Percentiles rank a stretch among this genome's conserved stretches.
Conservation (phyloP, 2,113 vertebrate genomes). For the Coreoperca whiteheadi region DNA sequence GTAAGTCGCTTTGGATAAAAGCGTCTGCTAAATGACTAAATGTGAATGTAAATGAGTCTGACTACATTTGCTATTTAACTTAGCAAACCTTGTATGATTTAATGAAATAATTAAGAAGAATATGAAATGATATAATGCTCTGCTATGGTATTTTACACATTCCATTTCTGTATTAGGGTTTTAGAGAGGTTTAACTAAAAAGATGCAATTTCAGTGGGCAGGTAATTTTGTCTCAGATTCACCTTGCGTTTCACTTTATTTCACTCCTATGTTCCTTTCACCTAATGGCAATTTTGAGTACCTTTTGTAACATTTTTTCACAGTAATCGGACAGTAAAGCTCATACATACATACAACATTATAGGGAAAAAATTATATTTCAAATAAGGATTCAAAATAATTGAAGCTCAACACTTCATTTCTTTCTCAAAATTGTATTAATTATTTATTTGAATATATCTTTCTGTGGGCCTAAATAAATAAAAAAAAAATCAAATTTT, state of each 20-base stretch:
- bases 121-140: background rate
- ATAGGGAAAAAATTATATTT: background rate
- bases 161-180: too few relatives aligned
- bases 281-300: background rate
- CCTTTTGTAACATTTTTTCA: background rate
- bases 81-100: background rate
- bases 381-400: background rate
- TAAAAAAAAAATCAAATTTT: too few relatives aligned
- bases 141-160: background rate
- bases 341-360: background rate
- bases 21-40: too few relatives aligned
- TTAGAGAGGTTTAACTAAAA: background rate
- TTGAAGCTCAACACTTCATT: background rate
- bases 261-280: background rate
- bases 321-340: background rate
- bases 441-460: background rate
- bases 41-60: too few relatives aligned
- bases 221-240: background rate
- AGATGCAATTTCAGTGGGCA: background rate
- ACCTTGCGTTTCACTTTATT: background rate
- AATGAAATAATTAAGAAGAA: background rate
- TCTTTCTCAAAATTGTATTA: background rate
- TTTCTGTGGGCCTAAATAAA: too few relatives aligned
- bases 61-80: background rate
- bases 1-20: too few relatives aligned